Evolutionary conservation across 1,140 invertebrate species (phyloP).

Genomic region (Notospermus geniculatus): DNA sequence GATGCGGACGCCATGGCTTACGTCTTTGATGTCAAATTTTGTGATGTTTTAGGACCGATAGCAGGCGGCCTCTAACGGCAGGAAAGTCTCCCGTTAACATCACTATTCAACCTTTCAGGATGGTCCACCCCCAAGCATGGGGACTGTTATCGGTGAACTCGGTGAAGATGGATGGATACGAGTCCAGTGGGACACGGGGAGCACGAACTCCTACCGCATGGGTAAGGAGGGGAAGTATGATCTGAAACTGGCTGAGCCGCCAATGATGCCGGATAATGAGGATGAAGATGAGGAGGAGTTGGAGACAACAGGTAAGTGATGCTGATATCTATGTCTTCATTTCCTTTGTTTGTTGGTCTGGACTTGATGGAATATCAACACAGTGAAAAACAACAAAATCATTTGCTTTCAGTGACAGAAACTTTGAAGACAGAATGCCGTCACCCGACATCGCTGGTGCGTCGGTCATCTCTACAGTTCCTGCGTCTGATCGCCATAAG

Average conservation of each 20-base stretch:
- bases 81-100: too few species aligned
- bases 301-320: constrained; percentile 28
- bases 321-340: too few species aligned
- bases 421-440: constrained; percentile 35
- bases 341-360: too few species aligned
- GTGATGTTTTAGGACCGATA: too few species aligned
- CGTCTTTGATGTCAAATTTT: too few species aligned
- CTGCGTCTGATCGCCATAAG: constrained; percentile 65
- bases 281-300: constrained; percentile 56
- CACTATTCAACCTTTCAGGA: too few species aligned
- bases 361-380: too few species aligned
- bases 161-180: constrained; percentile 96
- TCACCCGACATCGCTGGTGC: constrained; percentile 60
- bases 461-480: constrained; percentile 67
- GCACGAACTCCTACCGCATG: constrained; percentile 95
- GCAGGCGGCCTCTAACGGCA: too few species aligned
- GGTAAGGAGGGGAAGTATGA: constrained; percentile 97
- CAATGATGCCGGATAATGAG: constrained; percentile 64
- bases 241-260: constrained; percentile 80
- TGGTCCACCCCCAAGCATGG: constrained; percentile 84
- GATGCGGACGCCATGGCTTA: too few species aligned
- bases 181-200: constrained; percentile 95
- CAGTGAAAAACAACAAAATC: too few species aligned
- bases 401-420: constrained; percentile 29
- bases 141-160: constrained; percentile 86